Conservation (phyloP, 2,797 vertebrate genomes). For the Huso huso region DNA sequence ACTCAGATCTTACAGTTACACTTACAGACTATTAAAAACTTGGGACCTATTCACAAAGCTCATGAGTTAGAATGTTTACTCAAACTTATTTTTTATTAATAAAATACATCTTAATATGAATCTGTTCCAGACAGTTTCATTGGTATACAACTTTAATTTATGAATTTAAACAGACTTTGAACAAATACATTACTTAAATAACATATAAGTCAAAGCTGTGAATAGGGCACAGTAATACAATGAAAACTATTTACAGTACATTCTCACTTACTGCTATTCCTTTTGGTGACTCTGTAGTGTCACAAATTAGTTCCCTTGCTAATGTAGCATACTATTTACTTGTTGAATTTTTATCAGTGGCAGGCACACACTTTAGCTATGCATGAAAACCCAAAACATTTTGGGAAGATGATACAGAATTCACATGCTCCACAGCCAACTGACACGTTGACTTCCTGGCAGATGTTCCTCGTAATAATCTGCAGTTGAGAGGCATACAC, state of each 20-base stretch:
- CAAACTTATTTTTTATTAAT: too few relatives aligned
- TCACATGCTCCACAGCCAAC: constrained; percentile 53
- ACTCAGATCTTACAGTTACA: too few relatives aligned
- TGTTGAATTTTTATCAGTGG: neutral
- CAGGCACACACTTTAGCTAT: constrained; percentile 39
- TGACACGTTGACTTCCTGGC: constrained; percentile 63
- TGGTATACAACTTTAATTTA: neutral
- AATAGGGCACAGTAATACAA: neutral
- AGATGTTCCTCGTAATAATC: constrained; percentile 73
- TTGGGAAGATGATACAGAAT: constrained; percentile 45
- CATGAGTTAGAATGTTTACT: too few relatives aligned
- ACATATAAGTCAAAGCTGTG: neutral
- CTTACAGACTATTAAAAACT: too few relatives aligned
- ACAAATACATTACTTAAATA: neutral
- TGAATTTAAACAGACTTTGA: neutral
- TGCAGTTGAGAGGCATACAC: constrained; percentile 63
- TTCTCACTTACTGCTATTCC: too few relatives aligned
- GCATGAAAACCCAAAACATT: constrained; percentile 10
- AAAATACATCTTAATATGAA: too few relatives aligned
- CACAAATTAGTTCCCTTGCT: too few relatives aligned
- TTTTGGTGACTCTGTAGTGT: too few relatives aligned
- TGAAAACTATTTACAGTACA: too few relatives aligned
- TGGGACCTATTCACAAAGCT: too few relatives aligned
- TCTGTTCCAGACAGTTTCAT: neutral
- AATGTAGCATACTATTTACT: neutral